Base-by-base conservation (phyloP, 2,113 vertebrate genomes). In the Lepus timidus region DNA sequence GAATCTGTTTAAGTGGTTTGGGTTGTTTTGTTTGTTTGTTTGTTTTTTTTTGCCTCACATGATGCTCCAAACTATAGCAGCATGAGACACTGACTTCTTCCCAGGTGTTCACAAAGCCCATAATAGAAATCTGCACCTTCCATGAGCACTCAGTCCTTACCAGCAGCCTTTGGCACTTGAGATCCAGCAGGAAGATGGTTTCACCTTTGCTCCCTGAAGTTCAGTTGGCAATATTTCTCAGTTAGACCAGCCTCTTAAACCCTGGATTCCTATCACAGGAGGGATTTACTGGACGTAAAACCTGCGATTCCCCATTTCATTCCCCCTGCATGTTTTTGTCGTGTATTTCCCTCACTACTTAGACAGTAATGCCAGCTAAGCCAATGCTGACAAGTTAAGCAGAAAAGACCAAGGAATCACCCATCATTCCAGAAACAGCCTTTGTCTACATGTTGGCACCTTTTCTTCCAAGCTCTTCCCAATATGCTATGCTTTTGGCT, bases 401-500 rank as follows among this genome's bases (percentile, higher is more conserved):
- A 91, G 49, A 82, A 91, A 93, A 70, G 44, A 70, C 85, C 91
- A 62, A 80, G 51, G 74, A 92, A 87, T 33, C 4, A 2, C 23
- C 19, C 67, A 27, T n/a, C 82, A 88, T 52, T n/a, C 20, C 36
- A 19, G 76, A 90, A 73, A 80, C 44, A 61, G 49, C 23, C 11
- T 2, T 20, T 5, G 17, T 23, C 81, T 58, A 61, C 64, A 58
- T 9, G 36, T 44, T 36, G 44, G 58, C 39, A 58, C 55, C 1
- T 84, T 39, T 36, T 51, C 3, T 71, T 64, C 3, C 1, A 14
- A 25, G 55, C 8, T 29, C 51, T 62, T 33, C n/a, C n/a, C 22
- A 68, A 16, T 9, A 9, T 4, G 20, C 33, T 44, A n/a, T 27
- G 51, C 31, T 39, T 31, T 9, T 65, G 36, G 78, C 9, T 91